Base-by-base conservation (phyloP, 2,113 vertebrate species). In the Caloenas nicobarica region DNA sequence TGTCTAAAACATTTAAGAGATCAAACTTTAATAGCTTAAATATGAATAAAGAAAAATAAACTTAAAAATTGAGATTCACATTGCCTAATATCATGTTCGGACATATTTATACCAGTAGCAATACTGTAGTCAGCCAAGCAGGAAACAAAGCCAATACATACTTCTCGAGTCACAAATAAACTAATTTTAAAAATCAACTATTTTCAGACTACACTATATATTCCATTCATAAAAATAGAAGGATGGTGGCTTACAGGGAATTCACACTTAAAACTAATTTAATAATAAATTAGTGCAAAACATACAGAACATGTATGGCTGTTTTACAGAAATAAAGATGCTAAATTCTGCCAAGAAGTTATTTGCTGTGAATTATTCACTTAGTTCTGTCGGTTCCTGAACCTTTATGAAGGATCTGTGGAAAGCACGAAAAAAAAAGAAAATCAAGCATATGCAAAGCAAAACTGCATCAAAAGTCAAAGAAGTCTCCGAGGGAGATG, bases 381-480 rank as follows among this genome's bases (percentile, higher is more conserved):
- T 94, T 69, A 50, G 57, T 65, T 73, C 46, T 89, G 56, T 51
- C 4, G 13, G 40, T 66, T 94, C 33, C 73, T 73, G 54, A 92
- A 85, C 54, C 17, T 61, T 87, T 81, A 19, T 23, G 60, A 65
- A 89, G n/a, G 34, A 80, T 94, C 51, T 64, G 29, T 65, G 80
- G 79, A 91, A 90, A 88, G 48, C 71, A 71, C 57, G 6, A 22
- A 25, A 16, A 46, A 56, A 25, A 22, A 38, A 38, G 38, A 38
- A 62, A 72, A 44, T 42, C 53, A 57, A 95, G 83, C 64, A 69
- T 91, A 87, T 88, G 94, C 84, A 96, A 94, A 96, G 65, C 79
- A 95, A 94, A 96, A 90, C 86, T 89, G 62, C 89, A 96, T 95
- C 93, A 94, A 22, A 96, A 97, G 86, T 95, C 89, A 94, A 72